Base-by-base conservation (phyloP, 2,888 invertebrate species). In the Drosophila siamana region DNA sequence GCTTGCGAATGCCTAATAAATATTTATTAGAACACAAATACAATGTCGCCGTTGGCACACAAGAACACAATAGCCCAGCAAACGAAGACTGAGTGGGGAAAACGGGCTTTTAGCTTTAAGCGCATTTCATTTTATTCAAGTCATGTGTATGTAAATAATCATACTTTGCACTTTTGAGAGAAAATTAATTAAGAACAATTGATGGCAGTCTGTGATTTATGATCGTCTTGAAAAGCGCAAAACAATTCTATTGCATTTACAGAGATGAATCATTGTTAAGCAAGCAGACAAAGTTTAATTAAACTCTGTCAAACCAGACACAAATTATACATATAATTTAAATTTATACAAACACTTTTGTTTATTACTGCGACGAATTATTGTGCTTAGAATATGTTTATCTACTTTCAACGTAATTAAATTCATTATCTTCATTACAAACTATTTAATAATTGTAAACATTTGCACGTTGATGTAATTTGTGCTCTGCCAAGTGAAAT, bases 401-500 rank as follows among this genome's bases (percentile, higher is more conserved):
- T n/a, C n/a, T n/a, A n/a, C n/a, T n/a, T n/a, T n/a, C n/a, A n/a
- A n/a, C n/a, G n/a, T n/a, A n/a, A n/a, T n/a, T n/a, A n/a, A n/a
- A n/a, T n/a, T n/a, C n/a, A n/a, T n/a, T n/a, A n/a, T n/a, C n/a
- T n/a, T n/a, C n/a, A n/a, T n/a, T n/a, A n/a, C n/a, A n/a, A n/a
- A n/a, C n/a, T 13, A 4, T 4, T 13, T 13, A 8, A 26, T 44
- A 51, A 48, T 33, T 65, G 41, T 9, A 43, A 66, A 40, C 51
- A 43, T 54, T 61, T 57, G 4, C 38, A 43, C 2, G 15, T 33
- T 50, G 24, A 8, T 47, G 22, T 38, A 44, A 56, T 59, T 50
- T 36, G 19, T 50, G 38, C 11, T 26, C 52, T 50, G 57, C 41
- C 26, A 48, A 24, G 44, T 7, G 7, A 66, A 67, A 22, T 40